These are phyloP conservation scores for Heliconius cydno DNA, from an alignment of 2,888 invertebrate genomes.

Conservation along the genomic window DNA sequence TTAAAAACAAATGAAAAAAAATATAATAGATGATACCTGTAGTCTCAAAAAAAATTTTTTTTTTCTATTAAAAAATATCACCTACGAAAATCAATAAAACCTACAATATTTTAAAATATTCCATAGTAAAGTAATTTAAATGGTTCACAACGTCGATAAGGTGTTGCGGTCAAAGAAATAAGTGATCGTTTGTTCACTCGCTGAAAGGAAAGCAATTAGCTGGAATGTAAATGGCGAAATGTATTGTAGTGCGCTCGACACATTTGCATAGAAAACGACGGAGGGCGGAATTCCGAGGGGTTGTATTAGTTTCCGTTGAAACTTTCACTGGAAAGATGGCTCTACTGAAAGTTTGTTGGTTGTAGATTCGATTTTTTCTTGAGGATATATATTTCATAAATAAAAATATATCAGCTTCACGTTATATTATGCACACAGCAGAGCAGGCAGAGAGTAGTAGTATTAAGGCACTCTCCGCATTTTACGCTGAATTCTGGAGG, in stretches of 20 bases:
- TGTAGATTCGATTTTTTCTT: too few species aligned
- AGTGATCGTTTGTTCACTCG: constrained; percentile 63
- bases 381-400: too few species aligned
- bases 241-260: constrained; percentile 71
- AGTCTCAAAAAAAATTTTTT: too few species aligned
- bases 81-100: not conserved
- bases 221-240: constrained; percentile 74
- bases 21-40: too few species aligned
- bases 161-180: constrained; percentile 63
- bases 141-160: constrained; percentile 61
- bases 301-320: constrained; percentile 64
- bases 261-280: constrained; percentile 76
- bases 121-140: constrained; percentile 27
- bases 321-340: constrained; percentile 49
- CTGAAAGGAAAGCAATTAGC: constrained; percentile 79
- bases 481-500: too few species aligned
- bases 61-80: too few species aligned
- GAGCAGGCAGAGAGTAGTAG: too few species aligned
- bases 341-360: not conserved
- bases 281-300: constrained; percentile 61
- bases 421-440: too few species aligned
- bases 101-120: not conserved
- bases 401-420: too few species aligned
- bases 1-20: too few species aligned
- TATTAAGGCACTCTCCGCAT: too few species aligned